These are phyloP conservation scores for Actenoides hombroni DNA, from an alignment of 2,113 vertebrate genomes.

Conservation along the genomic window DNA sequence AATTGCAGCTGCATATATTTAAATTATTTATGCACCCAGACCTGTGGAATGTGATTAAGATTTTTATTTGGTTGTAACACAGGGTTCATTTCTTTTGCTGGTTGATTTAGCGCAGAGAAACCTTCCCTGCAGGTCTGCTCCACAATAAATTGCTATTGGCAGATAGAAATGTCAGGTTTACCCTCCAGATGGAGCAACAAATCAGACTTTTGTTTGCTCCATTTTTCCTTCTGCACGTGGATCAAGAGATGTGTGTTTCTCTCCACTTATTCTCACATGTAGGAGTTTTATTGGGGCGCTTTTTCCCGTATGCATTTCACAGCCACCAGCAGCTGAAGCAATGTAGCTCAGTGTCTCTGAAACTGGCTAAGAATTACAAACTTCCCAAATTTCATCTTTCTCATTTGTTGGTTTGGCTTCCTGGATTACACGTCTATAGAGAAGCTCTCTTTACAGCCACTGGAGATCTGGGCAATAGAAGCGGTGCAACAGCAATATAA, in stretches of 20 bases:
- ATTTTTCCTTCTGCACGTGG: background rate
- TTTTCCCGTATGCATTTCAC: background rate
- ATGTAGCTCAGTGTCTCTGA: fast-evolving
- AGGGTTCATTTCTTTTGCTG: background rate
- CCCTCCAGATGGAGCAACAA: slow-evolving; percentile 15
- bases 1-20: background rate
- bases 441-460: background rate
- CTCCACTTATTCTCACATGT: background rate
- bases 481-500: background rate
- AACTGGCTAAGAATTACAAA: background rate
- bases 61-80: background rate
- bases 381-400: background rate
- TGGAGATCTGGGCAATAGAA: background rate
- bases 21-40: slow-evolving; percentile 27
- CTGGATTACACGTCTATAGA: background rate
- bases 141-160: slow-evolving; percentile 42
- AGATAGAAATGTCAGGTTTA: slow-evolving; percentile 54
- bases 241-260: background rate
- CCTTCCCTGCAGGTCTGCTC: background rate
- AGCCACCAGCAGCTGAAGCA: background rate
- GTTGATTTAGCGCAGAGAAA: slow-evolving; percentile 17
- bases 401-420: background rate
- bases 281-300: fast-evolving
- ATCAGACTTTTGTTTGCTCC: background rate
- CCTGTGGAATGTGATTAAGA: background rate